phyloP scores from a whole-genome alignment of 2,113 vertebrate species.

The Pungitius pungitius region DNA sequence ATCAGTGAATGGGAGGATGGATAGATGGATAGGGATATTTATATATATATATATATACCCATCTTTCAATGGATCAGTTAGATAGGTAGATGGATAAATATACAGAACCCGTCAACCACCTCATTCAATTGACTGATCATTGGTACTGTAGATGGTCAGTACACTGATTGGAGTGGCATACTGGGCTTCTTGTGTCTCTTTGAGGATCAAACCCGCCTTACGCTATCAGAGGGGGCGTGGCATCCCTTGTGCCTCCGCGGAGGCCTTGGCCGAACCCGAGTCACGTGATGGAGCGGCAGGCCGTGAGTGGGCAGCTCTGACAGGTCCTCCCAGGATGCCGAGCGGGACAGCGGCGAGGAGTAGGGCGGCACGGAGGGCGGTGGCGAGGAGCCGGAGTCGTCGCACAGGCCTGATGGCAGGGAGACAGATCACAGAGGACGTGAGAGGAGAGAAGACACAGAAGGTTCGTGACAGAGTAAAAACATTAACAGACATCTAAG shows the following conservation, averaged over 20 bases:
- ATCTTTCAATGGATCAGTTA: too few species aligned
- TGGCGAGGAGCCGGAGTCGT: conserved; percentile 78
- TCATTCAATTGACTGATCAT: not conserved
- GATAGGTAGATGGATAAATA: not conserved
- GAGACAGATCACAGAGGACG: conserved; percentile 5
- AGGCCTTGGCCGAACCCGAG: conserved; percentile 84
- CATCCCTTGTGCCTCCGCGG: conserved; percentile 80
- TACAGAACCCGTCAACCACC: too few species aligned
- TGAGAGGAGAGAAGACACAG: not conserved
- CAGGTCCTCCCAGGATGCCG: conserved; percentile 86
- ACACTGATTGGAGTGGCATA: too few species aligned
- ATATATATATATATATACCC: not conserved
- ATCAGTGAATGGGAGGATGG: conserved; percentile 26
- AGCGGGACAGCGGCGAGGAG: conserved; percentile 79
- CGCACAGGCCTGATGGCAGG: conserved; percentile 69
- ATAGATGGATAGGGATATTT: conserved; percentile 11
- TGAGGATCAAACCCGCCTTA: conserved; percentile 26
- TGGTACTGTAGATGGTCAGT: not conserved
- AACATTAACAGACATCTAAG: conserved; percentile 46
- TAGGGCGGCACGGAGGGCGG: conserved; percentile 81
- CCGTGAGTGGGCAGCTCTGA: conserved; percentile 87
- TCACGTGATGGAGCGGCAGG: conserved; percentile 85
- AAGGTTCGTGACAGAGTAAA: conserved; percentile 6
- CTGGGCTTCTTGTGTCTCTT: not conserved
- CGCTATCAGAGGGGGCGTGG: conserved; percentile 74